Conservation (phyloP, 2,797 vertebrate genomes). For the Sebastes minor region DNA sequence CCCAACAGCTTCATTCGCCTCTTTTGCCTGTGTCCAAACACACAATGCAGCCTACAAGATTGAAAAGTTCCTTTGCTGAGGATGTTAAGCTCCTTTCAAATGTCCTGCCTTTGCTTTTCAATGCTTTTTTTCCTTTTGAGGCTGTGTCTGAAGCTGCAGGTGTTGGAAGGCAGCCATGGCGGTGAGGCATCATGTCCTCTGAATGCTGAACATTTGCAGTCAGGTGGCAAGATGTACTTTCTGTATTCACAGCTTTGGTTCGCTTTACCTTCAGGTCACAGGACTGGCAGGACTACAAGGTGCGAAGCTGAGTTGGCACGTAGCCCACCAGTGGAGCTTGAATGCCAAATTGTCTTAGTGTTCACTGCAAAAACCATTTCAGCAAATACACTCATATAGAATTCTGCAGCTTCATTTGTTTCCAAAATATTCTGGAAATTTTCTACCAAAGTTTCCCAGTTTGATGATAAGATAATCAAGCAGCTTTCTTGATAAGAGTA, state of each 20-base stretch:
- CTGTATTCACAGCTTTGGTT: slow-evolving; percentile 37
- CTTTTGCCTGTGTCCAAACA: slow-evolving; percentile 31
- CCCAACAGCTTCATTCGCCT: slow-evolving; percentile 23
- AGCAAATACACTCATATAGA: not conserved
- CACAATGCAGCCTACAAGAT: slow-evolving; percentile 24
- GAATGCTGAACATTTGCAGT: slow-evolving; percentile 51
- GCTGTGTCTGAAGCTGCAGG: slow-evolving; percentile 46
- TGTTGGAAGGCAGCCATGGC: slow-evolving; percentile 29
- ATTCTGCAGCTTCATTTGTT: not conserved
- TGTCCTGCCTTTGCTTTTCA: slow-evolving; percentile 8
- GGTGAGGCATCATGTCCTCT: slow-evolving; percentile 12
- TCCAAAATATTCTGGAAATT: not conserved
- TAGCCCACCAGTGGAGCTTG: not conserved
- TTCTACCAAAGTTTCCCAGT: not conserved
- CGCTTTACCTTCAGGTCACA: slow-evolving; percentile 44
- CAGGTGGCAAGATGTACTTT: slow-evolving; percentile 40
- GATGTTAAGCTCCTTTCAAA: slow-evolving; percentile 48
- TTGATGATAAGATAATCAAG: not conserved
- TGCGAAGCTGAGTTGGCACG: slow-evolving; percentile 15
- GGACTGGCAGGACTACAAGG: slow-evolving; percentile 17
- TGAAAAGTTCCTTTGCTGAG: slow-evolving; percentile 39
- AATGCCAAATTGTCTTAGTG: not conserved
- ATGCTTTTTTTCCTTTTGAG: slow-evolving; percentile 26
- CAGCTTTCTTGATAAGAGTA: not conserved
- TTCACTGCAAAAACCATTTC: not conserved